Conservation (phyloP, 2,888 invertebrate genomes). For the Pristionchus entomophagus region DNA sequence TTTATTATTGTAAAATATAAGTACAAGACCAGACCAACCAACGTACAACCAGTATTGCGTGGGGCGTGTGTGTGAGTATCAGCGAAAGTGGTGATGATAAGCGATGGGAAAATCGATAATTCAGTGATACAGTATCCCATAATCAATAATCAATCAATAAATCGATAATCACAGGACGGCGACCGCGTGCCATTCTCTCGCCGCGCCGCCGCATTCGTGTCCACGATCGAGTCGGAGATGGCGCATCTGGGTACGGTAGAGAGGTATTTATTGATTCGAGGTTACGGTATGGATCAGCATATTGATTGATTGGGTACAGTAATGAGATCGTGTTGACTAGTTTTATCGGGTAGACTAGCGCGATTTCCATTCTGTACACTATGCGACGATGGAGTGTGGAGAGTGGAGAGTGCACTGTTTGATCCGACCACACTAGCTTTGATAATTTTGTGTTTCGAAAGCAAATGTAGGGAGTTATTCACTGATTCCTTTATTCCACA, state of each 20-base stretch:
- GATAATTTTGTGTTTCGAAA: too few relatives aligned
- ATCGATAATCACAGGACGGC: slow-evolving; percentile 28
- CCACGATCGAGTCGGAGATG: slow-evolving; percentile 63
- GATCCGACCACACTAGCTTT: too few relatives aligned
- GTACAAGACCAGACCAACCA: background rate
- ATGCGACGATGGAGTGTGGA: too few relatives aligned
- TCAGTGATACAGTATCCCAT: background rate
- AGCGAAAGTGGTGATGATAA: background rate
- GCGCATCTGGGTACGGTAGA: slow-evolving; percentile 54
- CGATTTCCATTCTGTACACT: too few relatives aligned
- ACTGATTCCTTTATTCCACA: too few relatives aligned
- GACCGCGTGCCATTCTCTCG: slow-evolving; percentile 47
- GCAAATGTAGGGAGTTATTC: too few relatives aligned
- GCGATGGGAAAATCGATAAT: background rate
- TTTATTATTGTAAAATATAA: too few relatives aligned
- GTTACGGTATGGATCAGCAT: background rate
- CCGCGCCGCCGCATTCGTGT: slow-evolving; percentile 60
- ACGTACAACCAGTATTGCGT: background rate
- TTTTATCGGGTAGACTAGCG: too few relatives aligned
- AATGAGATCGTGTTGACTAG: too few relatives aligned
- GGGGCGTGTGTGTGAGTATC: background rate
- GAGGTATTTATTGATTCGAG: background rate
- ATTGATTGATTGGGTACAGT: background rate
- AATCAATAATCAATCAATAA: background rate
- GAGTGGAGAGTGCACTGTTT: too few relatives aligned